Base-by-base conservation (phyloP, 2,113 vertebrate species). In the Cottus gobio region DNA sequence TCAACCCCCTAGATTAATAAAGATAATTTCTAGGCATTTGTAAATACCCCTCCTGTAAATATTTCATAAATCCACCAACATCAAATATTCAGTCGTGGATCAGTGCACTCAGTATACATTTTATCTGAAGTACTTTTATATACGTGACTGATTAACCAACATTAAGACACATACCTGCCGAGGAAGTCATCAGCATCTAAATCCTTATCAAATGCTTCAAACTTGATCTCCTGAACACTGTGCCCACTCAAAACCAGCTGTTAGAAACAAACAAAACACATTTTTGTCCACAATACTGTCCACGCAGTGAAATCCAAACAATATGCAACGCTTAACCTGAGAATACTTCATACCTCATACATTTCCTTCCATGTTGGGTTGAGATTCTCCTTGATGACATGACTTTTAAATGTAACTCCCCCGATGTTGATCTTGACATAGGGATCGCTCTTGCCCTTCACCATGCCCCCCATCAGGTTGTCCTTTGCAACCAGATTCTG, bases 401-500 rank as follows among this genome's bases (percentile, higher is more conserved):
- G 95, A 81, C 95, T 98, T 68, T 96, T 96, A 79, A 97, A 96
- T 8, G 76, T 75, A 24, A 79, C 72, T 10, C 86, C 92, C 4
- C 95, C 96, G 6, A 96, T 36, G 34, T 86, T 94, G 42, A 97
- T 93, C 75, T 96, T 96, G 36, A 96, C 95, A 3, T 98, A 98
- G 24, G 97, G 97, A 80, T 98, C 97, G 3, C 97, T 98, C 83
- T 97, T 97, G 79, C 97, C 96, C 90, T 96, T 96, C 84, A 96
- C 93, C 93, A 97, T 75, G 52, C 95, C 94, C 0, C 94, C 94
- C 93, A 98, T 93, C 87, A 97, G 91, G 85, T 96, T 97, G 79
- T 98, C 97, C 80, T 97, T 98, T 73, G 97, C 95, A 16, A 96
- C 92, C 64, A 98, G 91, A 84, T 95, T 93, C 86, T 96, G 94